Base-by-base conservation (phyloP, 1,140 invertebrate species). In the Papilio machaon region DNA sequence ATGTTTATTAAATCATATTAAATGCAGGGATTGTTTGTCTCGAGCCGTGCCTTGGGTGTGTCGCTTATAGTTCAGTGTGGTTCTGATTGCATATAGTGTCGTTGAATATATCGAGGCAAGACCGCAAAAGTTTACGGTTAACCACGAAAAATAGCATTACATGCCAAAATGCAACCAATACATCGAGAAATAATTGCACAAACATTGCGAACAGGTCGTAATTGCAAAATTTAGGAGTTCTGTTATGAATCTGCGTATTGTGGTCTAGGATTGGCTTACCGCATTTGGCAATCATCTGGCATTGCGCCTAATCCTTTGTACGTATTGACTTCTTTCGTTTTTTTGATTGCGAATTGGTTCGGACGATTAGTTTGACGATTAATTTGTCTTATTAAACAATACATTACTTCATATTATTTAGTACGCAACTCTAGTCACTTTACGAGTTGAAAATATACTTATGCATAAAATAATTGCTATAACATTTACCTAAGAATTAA, bases 1-100 rank as follows among this genome's bases (percentile, higher is more conserved):
- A 84, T 83, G 81, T 86, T 84, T 87, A 86, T 86, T 85, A 88
- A 87, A 85, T 86, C 82, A 85, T 88, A 85, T 81, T 74, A 79
- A 82, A 85, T 86, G 85, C 84, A 87, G 82, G 85, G 80, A 84
- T 84, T 86, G 81, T 84, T 79, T 85, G 84, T 87, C 84, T 85
- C 80, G 81, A 79, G 83, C 79, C 82, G 82, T 85, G 82, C 81
- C 64, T 76, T 80, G 81, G 73, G 73, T 80, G 73, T 80, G 73
- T 73, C 60, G 60, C 81, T 73, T 79, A 35, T 80, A 58, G 58
- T 54, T 73, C n/a, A 35, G 43, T 79, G 67, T 38, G 76, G 17
- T 54, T 43, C 23, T 30, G n/a, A 35, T 58, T 67, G 54, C 38
- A 64, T 60, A 11, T 79, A 64, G 76, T 79, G 35, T n/a, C 43